Percentiles rank a stretch among this genome's conserved stretches.
Conservation (phyloP, 2,888 invertebrate genomes). For the Drosophila flavopinicola region DNA sequence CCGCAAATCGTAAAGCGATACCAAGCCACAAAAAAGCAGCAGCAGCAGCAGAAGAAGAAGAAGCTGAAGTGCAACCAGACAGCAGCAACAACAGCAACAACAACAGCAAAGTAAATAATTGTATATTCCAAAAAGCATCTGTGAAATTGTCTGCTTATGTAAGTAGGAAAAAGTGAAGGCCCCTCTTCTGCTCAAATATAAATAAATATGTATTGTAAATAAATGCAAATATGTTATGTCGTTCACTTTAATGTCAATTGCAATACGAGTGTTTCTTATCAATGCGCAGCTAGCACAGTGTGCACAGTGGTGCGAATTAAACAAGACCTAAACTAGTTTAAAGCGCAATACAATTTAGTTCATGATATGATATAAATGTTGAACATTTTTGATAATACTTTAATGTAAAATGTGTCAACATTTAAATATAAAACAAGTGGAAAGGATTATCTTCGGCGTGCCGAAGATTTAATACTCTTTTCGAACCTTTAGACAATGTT, state of each 20-base stretch:
- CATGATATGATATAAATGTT: too few species aligned
- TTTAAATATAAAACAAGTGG: too few species aligned
- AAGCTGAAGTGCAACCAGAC: slow-evolving; percentile 22
- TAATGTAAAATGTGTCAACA: too few species aligned
- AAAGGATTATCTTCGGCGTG: too few species aligned
- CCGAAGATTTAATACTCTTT: too few species aligned
- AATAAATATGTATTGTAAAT: slow-evolving; percentile 43
- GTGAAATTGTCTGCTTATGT: slow-evolving; percentile 15
- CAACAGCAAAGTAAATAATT: slow-evolving; percentile 35
- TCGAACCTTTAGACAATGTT: too few species aligned
- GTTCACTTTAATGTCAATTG: slow-evolving; percentile 71
- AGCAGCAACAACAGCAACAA: slow-evolving; percentile 6
- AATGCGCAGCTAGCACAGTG: slow-evolving; percentile 11
- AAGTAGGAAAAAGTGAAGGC: slow-evolving; percentile 16
- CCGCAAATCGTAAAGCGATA: slow-evolving; percentile 58
- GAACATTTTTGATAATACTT: too few species aligned
- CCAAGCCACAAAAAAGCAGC: slow-evolving; percentile 15
- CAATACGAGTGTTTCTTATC: slow-evolving; percentile 54
- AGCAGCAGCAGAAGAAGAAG: slow-evolving; percentile 6
- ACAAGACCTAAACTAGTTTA: background rate
- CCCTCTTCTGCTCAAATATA: slow-evolving; percentile 3
- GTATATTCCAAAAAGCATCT: slow-evolving; percentile 22
- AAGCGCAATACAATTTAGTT: too few species aligned
- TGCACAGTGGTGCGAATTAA: slow-evolving; percentile 35
- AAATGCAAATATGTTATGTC: slow-evolving; percentile 65